A percentile compares a stretch with the other conserved stretches of the same genome.
Conservation (phyloP, 2,888 invertebrate species). For the Apomyelois bistriatella region DNA sequence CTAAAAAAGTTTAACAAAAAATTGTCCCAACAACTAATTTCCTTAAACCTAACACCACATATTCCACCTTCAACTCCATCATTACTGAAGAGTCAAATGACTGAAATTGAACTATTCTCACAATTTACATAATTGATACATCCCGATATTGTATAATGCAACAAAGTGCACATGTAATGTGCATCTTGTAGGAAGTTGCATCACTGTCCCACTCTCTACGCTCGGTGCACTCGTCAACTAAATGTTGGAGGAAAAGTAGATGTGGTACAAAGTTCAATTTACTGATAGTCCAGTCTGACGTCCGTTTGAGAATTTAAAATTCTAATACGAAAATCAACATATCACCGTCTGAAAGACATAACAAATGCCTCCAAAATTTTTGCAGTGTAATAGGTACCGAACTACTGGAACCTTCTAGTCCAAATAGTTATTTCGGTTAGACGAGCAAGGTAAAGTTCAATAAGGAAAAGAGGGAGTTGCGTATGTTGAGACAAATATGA, state of each 20-base stretch:
- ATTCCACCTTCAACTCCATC: background rate
- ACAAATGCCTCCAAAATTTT: too few relatives aligned
- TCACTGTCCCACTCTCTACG: slow-evolving; percentile 7
- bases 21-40: background rate
- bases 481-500: too few relatives aligned
- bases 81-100: background rate
- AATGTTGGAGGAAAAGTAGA: background rate
- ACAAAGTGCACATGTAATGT: slow-evolving; percentile 3
- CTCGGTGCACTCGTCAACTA: background rate
- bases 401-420: too few relatives aligned
- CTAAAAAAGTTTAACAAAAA: too few relatives aligned
- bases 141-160: slow-evolving; percentile 6
- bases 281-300: too few relatives aligned
- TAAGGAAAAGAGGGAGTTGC: too few relatives aligned
- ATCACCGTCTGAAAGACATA: too few relatives aligned
- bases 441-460: too few relatives aligned
- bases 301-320: too few relatives aligned
- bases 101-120: background rate
- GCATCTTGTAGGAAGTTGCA: slow-evolving; percentile 8
- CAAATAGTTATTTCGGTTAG: too few relatives aligned
- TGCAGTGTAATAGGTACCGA: too few relatives aligned
- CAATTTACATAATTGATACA: slow-evolving; percentile 2
- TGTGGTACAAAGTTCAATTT: background rate
- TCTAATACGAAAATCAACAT: too few relatives aligned
- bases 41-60: background rate